Conservation (phyloP, 2,113 vertebrate genomes). For the Anarhynchus alexandrinus region DNA sequence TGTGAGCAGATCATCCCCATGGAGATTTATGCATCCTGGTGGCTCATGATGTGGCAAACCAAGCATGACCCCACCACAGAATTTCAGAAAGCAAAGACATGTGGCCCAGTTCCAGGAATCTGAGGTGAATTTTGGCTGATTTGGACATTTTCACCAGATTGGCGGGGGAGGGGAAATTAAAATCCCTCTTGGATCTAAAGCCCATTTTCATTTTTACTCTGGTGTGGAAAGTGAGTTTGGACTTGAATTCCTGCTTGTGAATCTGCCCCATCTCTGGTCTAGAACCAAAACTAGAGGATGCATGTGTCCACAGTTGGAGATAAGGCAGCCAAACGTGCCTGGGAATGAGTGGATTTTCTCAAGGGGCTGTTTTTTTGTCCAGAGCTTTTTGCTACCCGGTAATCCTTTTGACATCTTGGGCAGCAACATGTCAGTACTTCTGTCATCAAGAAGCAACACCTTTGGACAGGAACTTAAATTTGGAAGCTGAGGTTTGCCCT, state of each 20-base stretch:
- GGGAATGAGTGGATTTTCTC: neutral
- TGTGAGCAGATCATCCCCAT: neutral
- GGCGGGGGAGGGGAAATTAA: neutral
- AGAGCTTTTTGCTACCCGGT: neutral
- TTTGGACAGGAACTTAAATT: neutral
- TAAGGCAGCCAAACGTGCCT: neutral
- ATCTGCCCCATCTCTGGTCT: neutral
- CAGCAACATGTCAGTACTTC: neutral
- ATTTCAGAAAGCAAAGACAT: neutral
- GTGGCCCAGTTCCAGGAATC: neutral
- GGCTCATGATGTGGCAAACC: neutral
- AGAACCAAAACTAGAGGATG: neutral
- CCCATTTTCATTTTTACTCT: neutral
- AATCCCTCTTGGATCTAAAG: neutral
- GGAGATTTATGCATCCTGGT: neutral
- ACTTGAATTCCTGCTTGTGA: slow-evolving; percentile 3
- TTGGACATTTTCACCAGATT: slow-evolving; percentile 1
- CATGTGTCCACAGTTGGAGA: neutral
- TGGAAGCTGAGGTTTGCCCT: neutral
- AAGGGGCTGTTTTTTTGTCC: neutral
- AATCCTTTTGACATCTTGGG: neutral
- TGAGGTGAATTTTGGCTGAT: neutral
- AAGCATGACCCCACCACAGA: neutral
- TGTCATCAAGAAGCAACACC: neutral
- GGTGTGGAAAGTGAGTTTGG: neutral